Evolutionary conservation across 2,113 vertebrate species (phyloP).

Genomic region (Cyanistes caeruleus): DNA sequence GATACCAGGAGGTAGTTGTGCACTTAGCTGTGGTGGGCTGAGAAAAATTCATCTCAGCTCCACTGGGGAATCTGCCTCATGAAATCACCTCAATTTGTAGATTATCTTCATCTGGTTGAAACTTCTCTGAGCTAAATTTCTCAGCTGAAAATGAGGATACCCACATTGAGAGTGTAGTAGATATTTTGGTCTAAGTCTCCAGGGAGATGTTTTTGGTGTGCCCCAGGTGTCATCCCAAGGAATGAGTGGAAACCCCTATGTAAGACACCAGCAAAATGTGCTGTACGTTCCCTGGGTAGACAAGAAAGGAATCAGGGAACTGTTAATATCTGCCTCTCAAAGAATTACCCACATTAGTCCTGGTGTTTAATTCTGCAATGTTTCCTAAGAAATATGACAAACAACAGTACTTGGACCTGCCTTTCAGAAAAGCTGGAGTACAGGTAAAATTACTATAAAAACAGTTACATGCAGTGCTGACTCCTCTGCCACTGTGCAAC

Average conservation of each 20-base stretch:
- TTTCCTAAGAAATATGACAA: neutral
- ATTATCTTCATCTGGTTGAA: neutral
- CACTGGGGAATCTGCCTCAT: neutral
- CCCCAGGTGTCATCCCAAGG: neutral
- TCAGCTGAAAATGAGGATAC: neutral
- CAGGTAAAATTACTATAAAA: neutral
- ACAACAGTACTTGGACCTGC: neutral
- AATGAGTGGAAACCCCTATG: neutral
- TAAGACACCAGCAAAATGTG: neutral
- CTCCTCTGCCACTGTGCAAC: neutral
- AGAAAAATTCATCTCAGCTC: neutral
- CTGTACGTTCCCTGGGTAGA: neutral
- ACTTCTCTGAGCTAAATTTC: neutral
- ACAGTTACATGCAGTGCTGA: neutral
- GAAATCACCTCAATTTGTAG: neutral
- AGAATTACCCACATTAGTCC: neutral
- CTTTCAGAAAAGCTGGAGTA: neutral
- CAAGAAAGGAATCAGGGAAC: neutral
- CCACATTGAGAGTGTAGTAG: neutral
- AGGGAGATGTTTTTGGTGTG: neutral
- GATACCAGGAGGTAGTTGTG: neutral
- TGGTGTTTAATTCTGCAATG: neutral
- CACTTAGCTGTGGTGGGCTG: neutral
- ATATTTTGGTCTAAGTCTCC: neutral
- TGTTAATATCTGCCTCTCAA: neutral